Conservation (phyloP, 2,888 invertebrate genomes). For the Malacosoma neustria region DNA sequence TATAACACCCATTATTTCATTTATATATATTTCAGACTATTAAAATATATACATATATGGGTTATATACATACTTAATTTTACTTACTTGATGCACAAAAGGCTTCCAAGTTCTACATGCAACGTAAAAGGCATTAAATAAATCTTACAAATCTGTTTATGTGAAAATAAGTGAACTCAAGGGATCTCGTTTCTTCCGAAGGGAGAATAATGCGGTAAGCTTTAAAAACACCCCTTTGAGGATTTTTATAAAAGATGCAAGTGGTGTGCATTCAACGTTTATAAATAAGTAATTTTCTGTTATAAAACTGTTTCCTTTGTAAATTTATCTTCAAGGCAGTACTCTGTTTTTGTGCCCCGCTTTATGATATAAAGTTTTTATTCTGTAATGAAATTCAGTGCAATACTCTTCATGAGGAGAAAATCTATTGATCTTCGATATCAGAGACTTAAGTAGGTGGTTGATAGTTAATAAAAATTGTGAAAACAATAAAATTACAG, state of each 20-base stretch:
- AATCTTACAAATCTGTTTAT: not conserved
- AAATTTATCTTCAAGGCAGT: conserved; percentile 21
- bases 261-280: conserved; percentile 38
- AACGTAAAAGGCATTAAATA: not conserved
- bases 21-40: too few relatives aligned
- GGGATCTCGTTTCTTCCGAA: conserved; percentile 32
- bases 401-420: conserved; percentile 15
- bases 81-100: too few relatives aligned
- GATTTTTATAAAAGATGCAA: conserved; percentile 36
- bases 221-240: conserved; percentile 56
- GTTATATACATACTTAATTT: too few relatives aligned
- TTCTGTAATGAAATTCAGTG: conserved; percentile 2
- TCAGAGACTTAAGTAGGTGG: conserved; percentile 52
- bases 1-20: too few relatives aligned
- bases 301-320: conserved; percentile 34
- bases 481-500: conserved; percentile 75
- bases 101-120: too few relatives aligned
- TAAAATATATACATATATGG: too few relatives aligned
- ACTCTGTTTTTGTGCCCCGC: conserved; percentile 12
- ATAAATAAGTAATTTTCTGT: conserved; percentile 35
- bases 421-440: conserved; percentile 42
- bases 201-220: conserved; percentile 51
- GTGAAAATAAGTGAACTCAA: not conserved
- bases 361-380: conserved; percentile 3
- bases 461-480: conserved; percentile 75